Percentiles rank a stretch among this genome's conserved stretches.
Conservation (phyloP, 2,113 vertebrate genomes). For the Chloropsis cyanopogon region DNA sequence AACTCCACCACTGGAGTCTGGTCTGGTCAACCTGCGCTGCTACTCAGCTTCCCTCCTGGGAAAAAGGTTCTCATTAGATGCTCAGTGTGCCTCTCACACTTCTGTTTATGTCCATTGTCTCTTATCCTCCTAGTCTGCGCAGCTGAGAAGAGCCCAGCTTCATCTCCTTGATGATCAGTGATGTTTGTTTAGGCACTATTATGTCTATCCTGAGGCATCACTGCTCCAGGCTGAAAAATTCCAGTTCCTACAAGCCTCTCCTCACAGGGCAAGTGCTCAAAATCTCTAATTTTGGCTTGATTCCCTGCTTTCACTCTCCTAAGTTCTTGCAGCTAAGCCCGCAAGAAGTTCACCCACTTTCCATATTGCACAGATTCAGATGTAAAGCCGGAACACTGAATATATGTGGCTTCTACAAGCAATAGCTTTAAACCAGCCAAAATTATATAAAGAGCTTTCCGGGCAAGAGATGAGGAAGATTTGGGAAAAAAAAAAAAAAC, state of each 20-base stretch:
- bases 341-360: neutral
- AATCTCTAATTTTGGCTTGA: neutral
- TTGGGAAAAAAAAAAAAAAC: neutral
- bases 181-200: too few species aligned
- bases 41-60: rapidly evolving
- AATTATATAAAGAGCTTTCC: neutral
- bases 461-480: neutral
- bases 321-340: neutral
- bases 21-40: neutral
- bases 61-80: neutral
- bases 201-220: neutral
- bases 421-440: neutral
- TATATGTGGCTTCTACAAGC: neutral
- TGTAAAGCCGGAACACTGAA: neutral
- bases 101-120: neutral
- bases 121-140: neutral
- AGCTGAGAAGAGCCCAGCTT: neutral
- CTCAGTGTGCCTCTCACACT: neutral
- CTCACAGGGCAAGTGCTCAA: neutral
- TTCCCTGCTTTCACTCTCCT: neutral
- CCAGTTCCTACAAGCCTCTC: neutral
- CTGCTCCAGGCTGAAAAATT: neutral
- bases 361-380: neutral
- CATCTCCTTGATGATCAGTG: neutral
- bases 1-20: neutral